phyloP scores from a whole-genome alignment of 2,113 vertebrate species.

The Pelecanoides urinatrix region DNA sequence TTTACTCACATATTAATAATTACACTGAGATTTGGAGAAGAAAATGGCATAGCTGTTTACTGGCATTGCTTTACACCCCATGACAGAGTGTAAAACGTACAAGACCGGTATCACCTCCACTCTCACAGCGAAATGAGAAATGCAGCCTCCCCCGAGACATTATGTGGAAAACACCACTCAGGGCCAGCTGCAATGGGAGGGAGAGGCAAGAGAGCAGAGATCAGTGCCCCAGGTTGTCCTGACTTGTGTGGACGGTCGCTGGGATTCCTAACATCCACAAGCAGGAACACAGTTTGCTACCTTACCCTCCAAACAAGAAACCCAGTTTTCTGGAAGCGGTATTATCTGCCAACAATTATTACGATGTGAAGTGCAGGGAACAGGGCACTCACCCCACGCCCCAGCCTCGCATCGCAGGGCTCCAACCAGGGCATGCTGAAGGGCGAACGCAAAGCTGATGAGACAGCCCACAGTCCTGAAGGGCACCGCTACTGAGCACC shows the following conservation, averaged over 20 bases:
- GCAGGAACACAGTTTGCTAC: background rate
- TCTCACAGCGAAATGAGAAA: background rate
- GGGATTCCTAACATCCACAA: background rate
- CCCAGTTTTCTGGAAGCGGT: accelerated
- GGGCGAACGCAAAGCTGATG: background rate
- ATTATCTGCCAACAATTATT: background rate
- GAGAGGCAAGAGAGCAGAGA: background rate
- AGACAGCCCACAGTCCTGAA: background rate
- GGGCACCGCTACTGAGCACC: background rate
- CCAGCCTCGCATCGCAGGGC: background rate
- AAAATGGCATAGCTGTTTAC: background rate
- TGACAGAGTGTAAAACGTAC: accelerated
- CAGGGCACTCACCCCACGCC: background rate
- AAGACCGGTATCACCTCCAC: background rate
- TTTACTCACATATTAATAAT: background rate
- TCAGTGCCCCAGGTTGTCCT: background rate
- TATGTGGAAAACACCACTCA: accelerated
- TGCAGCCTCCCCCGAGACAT: accelerated
- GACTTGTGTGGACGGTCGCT: accelerated
- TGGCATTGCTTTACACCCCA: background rate
- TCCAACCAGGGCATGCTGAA: background rate
- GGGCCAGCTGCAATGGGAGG: accelerated
- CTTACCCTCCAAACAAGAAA: background rate
- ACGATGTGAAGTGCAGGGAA: background rate
- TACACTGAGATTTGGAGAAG: background rate